These are phyloP conservation scores for Pheosia tremula DNA, from an alignment of 2,888 invertebrate genomes.

Conservation along the genomic window DNA sequence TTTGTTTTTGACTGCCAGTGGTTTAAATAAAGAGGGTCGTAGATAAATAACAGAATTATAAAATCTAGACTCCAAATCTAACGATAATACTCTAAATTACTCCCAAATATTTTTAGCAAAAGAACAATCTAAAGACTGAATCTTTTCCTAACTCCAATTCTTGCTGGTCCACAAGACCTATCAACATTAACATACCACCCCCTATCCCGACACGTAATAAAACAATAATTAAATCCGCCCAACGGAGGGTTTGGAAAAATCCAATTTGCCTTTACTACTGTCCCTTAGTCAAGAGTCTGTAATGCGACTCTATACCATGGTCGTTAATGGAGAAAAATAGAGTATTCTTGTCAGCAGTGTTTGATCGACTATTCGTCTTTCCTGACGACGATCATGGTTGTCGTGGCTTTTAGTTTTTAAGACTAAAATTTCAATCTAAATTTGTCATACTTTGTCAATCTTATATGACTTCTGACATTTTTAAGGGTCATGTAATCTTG, in stretches of 20 bases:
- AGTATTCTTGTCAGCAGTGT: neutral
- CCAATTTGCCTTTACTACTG: constrained; percentile 76
- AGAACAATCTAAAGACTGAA: neutral
- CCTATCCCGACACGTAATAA: constrained; percentile 62
- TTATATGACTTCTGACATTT: too few relatives aligned
- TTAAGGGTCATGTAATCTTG: too few relatives aligned
- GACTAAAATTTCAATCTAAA: too few relatives aligned
- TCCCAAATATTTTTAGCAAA: neutral
- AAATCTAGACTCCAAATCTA: too few relatives aligned
- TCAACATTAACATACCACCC: constrained; percentile 53
- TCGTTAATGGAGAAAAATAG: constrained; percentile 4
- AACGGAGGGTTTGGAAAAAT: constrained; percentile 65
- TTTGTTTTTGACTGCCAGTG: too few relatives aligned
- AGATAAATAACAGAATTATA: too few relatives aligned
- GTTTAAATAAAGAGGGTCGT: too few relatives aligned
- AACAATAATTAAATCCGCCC: constrained; percentile 76
- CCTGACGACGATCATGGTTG: too few relatives aligned
- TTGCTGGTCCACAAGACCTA: constrained; percentile 29
- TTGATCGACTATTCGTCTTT: neutral
- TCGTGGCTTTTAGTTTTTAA: too few relatives aligned
- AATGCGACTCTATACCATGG: constrained; percentile 22
- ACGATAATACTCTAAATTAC: too few relatives aligned
- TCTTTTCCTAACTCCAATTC: constrained; percentile 21
- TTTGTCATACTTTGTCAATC: too few relatives aligned
- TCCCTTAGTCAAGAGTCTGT: constrained; percentile 39